Evolutionary conservation across 37 sponge, comb jelly and placozoan species (phyloP), one percentile per base, ranked within the genome.

Genomic region (Beroe forskalii): DNA sequence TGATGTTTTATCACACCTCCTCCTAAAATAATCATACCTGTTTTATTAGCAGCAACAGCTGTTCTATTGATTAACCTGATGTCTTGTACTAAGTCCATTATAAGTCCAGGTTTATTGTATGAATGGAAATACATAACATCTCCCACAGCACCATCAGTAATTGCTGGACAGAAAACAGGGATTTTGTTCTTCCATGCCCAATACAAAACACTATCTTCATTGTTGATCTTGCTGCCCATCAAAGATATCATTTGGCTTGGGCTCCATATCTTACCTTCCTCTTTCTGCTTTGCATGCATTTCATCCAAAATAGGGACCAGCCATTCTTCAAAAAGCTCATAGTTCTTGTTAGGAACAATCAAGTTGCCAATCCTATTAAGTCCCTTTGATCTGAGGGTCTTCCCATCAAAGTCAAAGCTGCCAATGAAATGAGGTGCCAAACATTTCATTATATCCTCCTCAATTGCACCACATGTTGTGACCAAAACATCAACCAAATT

Each of bases 371-470:
- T 98, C 37, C 99, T 67, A 67, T 98, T 98, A 40, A 96, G 93
- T 0, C 99, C 99, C 76, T 93, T 94, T 36, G 67, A 30, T 35
- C 97, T 31, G 40, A 98, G 89, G 30, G 94, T 93, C 36, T 76
- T 83, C 3, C 99, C 99, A 23, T 91, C 37, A 8, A 96, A 92
- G 22, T 61, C 40, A 64, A 98, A 98, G 35, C 96, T 97, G 0
- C 99, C 99, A 40, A 98, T 83, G 48, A 91, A 94, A 25, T 93
- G 94, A 0, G 93, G 93, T 62, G 93, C 99, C 24, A 98, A 62
- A 86, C 99, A 98, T 92, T 98, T 96, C 90, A 98, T 98, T 44
- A 98, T 91, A 61, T 98, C 99, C 90, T 98, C 99, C 67, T 98
- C 99, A 25, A 98, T 92, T 0, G 97, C 99, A 41, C 99, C 99